phyloP scores from a whole-genome alignment of 1,140 invertebrate genomes.

The Chironomus striatipennis region DNA sequence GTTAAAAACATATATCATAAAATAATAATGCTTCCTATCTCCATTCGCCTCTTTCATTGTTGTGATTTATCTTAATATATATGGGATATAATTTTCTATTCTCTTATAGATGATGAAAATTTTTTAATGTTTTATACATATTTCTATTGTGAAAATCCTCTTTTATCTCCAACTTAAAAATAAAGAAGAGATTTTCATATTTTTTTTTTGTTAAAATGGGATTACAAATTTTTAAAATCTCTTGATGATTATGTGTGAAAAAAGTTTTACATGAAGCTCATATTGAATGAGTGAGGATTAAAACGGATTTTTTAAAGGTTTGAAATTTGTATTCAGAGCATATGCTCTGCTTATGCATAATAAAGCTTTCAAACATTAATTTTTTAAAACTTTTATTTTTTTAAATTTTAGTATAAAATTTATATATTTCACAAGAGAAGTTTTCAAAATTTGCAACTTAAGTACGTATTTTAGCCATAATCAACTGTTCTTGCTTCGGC shows the following conservation, averaged over 20 bases:
- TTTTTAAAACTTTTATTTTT: no score
- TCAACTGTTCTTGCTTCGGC: conserved; percentile 53
- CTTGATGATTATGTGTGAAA: neutral
- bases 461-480: neutral
- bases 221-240: neutral
- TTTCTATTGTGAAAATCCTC: neutral
- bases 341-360: no score
- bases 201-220: no score
- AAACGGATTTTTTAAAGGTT: no score
- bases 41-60: neutral
- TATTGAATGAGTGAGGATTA: no score
- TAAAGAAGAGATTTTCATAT: neutral
- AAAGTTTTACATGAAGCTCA: no score
- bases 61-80: conserved; percentile 5
- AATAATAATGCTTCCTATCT: conserved; percentile 19
- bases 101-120: neutral
- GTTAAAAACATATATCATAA: conserved; percentile 21
- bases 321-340: no score
- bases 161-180: neutral
- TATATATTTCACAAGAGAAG: neutral
- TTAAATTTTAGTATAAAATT: neutral
- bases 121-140: no score
- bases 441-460: neutral
- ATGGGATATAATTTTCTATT: neutral
- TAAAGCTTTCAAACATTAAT: no score